These are phyloP conservation scores for Grapholita molesta DNA, from an alignment of 1,140 invertebrate genomes.

Conservation along the genomic window DNA sequence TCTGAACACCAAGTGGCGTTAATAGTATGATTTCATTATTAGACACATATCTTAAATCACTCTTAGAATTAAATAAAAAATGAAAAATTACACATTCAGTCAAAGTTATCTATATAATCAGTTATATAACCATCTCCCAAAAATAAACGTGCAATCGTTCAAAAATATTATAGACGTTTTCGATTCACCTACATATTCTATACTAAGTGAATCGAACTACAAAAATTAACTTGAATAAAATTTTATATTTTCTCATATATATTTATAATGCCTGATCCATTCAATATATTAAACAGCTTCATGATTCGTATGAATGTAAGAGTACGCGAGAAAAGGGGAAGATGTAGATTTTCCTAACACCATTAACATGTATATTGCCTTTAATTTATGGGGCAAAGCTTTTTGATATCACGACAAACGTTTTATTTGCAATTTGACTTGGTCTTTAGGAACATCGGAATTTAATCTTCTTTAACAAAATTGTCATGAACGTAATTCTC, in stretches of 20 bases:
- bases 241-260: neutral
- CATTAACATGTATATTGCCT: constrained; percentile 71
- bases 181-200: no score
- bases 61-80: no score
- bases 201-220: no score
- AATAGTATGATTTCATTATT: no score
- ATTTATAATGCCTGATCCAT: neutral
- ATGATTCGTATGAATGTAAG: constrained; percentile 20
- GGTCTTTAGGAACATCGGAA: neutral
- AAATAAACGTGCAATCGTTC: no score
- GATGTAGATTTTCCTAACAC: constrained; percentile 61
- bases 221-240: neutral
- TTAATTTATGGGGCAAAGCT: constrained; percentile 61
- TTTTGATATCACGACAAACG: constrained; percentile 54
- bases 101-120: no score
- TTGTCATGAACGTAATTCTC: neutral
- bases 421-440: constrained; percentile 53
- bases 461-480: neutral
- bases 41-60: no score
- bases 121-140: no score
- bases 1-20: no score
- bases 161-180: no score
- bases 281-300: constrained; percentile 23
- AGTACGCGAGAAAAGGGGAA: constrained; percentile 44
- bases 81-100: no score